phyloP scores from a whole-genome alignment of 2,113 vertebrate species.

The Oreochromis spilurus region DNA sequence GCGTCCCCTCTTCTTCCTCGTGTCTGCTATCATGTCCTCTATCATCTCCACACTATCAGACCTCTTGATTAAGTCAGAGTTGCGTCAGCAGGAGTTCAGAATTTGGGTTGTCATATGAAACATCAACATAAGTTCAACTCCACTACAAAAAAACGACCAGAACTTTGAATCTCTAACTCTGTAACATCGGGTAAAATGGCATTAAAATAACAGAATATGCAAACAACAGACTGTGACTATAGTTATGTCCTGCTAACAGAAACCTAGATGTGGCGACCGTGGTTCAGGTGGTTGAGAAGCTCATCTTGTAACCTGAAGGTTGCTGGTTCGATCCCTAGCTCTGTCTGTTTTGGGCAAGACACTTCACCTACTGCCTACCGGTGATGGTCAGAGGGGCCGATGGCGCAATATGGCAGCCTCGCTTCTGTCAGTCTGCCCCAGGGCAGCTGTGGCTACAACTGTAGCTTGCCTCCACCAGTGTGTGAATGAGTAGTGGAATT shows the following conservation, averaged over 20 bases:
- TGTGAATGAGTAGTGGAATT: too few species aligned
- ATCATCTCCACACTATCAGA: not conserved
- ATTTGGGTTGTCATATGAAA: not conserved
- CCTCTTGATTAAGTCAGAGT: not conserved
- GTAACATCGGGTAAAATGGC: fast-evolving
- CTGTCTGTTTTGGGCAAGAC: too few species aligned
- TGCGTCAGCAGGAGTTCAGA: not conserved
- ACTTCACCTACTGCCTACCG: too few species aligned
- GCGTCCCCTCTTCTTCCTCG: not conserved
- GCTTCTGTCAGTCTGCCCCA: too few species aligned
- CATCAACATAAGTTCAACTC: not conserved
- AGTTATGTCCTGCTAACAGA: not conserved
- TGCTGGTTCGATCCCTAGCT: too few species aligned
- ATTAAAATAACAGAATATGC: not conserved
- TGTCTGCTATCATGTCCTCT: not conserved
- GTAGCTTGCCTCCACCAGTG: too few species aligned
- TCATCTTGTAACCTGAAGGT: too few species aligned
- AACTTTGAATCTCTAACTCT: not conserved
- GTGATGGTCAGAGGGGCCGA: too few species aligned
- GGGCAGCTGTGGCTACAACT: not conserved
- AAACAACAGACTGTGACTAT: not conserved
- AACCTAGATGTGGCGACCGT: too few species aligned
- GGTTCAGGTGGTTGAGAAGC: too few species aligned
- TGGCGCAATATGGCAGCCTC: too few species aligned
- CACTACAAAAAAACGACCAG: not conserved